These are phyloP conservation scores for Silurus aristotelis DNA, from an alignment of 2,797 vertebrate genomes.

Conservation along the genomic window DNA sequence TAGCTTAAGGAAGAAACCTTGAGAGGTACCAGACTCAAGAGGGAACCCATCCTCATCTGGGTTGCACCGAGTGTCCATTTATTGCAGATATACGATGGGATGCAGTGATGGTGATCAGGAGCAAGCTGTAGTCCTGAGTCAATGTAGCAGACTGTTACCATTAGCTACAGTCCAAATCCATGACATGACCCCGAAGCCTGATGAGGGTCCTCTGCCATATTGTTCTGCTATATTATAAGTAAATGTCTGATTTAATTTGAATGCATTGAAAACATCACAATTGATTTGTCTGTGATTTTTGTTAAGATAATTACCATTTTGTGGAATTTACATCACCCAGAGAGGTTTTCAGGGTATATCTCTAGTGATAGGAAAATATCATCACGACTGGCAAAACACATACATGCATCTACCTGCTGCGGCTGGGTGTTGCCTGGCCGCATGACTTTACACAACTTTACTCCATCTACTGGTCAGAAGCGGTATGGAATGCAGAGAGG, in stretches of 20 bases:
- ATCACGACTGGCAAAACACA: slow-evolving; percentile 65
- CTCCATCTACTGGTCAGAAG: slow-evolving; percentile 72
- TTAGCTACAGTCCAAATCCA: too few relatives aligned
- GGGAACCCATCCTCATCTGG: too few relatives aligned
- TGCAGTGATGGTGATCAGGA: too few relatives aligned
- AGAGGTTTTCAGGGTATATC: slow-evolving; percentile 59
- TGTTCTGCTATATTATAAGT: background rate
- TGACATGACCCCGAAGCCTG: background rate
- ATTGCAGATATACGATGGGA: too few relatives aligned
- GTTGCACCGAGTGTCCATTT: too few relatives aligned
- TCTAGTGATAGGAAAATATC: slow-evolving; percentile 56
- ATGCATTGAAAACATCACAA: background rate
- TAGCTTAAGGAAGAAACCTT: too few relatives aligned
- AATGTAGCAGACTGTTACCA: too few relatives aligned
- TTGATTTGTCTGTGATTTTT: background rate
- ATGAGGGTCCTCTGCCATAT: background rate
- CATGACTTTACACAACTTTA: slow-evolving; percentile 44
- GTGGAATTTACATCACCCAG: slow-evolving; percentile 42
- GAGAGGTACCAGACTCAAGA: too few relatives aligned
- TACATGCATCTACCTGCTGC: slow-evolving; percentile 63
- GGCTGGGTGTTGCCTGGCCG: slow-evolving; percentile 70
- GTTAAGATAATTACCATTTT: background rate
- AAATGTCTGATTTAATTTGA: background rate
- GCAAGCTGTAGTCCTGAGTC: too few relatives aligned
- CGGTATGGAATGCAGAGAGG: background rate